These are phyloP conservation scores for Epinephelus cyanopodus DNA, from an alignment of 2,113 vertebrate genomes.

Conservation along the genomic window DNA sequence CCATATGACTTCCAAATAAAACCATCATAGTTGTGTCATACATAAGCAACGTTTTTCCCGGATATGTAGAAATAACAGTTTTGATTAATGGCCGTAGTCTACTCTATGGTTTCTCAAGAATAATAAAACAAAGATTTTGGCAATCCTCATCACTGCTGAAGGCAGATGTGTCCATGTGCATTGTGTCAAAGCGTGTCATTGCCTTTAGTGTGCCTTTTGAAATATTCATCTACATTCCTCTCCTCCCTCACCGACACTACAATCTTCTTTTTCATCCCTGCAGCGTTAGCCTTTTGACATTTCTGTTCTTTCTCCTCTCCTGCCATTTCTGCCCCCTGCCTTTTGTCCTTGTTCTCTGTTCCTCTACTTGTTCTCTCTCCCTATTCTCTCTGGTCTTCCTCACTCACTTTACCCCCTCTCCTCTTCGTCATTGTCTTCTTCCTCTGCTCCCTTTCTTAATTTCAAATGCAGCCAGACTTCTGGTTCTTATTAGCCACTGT, in stretches of 20 bases:
- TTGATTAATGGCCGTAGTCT: neutral
- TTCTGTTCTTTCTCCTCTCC: conserved; percentile 22
- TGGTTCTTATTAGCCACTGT: conserved; percentile 43
- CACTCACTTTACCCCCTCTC: neutral
- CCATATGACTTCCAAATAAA: conserved; percentile 4
- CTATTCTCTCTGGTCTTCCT: conserved; percentile 23
- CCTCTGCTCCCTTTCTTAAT: conserved; percentile 14
- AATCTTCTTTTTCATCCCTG: conserved; percentile 47
- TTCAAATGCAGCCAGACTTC: conserved; percentile 20
- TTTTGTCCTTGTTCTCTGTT: conserved; percentile 6
- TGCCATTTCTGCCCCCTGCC: conserved; percentile 18
- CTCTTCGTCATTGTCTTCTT: conserved; percentile 13
- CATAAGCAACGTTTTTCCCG: neutral
- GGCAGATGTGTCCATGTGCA: conserved; percentile 42
- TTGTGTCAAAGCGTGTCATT: conserved; percentile 54
- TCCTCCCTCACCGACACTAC: conserved; percentile 47
- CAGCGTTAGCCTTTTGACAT: conserved; percentile 41
- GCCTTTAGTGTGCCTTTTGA: conserved; percentile 60
- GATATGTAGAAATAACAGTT: conserved; percentile 15
- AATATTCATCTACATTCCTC: conserved; percentile 64
- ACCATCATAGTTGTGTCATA: conserved; percentile 22
- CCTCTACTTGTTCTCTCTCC: neutral
- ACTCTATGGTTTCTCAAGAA: neutral
- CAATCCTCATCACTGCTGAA: conserved; percentile 16
- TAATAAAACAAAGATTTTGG: conserved; percentile 19